A percentile compares a stretch with the other conserved stretches of the same genome.
Conservation (phyloP, 1,140 invertebrate species). For the Eulimnadia texana region DNA sequence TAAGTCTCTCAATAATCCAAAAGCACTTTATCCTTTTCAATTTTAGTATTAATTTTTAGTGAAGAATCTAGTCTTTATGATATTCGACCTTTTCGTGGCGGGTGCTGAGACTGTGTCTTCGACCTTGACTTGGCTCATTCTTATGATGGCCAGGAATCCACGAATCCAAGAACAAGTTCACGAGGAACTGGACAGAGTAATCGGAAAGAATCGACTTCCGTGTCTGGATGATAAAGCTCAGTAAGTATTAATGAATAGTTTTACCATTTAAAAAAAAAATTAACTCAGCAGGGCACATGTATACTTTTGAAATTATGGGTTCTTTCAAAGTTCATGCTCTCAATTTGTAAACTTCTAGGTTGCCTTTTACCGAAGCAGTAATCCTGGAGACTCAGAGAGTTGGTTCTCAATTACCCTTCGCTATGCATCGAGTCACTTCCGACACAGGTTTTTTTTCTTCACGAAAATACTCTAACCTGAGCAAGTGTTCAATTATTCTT, state of each 20-base stretch:
- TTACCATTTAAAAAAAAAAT: background rate
- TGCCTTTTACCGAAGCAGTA: background rate
- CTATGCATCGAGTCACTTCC: background rate
- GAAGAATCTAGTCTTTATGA: background rate
- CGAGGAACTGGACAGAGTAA: constrained; percentile 70
- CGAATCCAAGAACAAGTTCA: constrained; percentile 65
- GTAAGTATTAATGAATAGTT: no score
- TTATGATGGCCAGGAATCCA: constrained; percentile 75
- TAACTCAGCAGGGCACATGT: background rate
- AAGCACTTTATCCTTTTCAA: background rate
- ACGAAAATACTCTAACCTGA: background rate
- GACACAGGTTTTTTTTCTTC: background rate
- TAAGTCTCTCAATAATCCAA: background rate
- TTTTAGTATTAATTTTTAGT: background rate
- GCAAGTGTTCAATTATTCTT: background rate
- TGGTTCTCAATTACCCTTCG: background rate
- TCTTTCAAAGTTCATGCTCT: no score
- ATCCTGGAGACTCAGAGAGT: background rate
- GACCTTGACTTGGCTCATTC: constrained; percentile 70
- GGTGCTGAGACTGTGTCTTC: constrained; percentile 90
- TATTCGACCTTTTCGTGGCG: constrained; percentile 66
- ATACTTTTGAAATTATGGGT: no score
- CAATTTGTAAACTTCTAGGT: background rate
- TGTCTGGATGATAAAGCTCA: constrained; percentile 49
- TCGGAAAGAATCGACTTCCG: constrained; percentile 64